Evolutionary conservation across 2,797 vertebrate genomes (phyloP), one percentile per base, ranked within the genome.

Genomic region (Neosilurus mollespiculum): DNA sequence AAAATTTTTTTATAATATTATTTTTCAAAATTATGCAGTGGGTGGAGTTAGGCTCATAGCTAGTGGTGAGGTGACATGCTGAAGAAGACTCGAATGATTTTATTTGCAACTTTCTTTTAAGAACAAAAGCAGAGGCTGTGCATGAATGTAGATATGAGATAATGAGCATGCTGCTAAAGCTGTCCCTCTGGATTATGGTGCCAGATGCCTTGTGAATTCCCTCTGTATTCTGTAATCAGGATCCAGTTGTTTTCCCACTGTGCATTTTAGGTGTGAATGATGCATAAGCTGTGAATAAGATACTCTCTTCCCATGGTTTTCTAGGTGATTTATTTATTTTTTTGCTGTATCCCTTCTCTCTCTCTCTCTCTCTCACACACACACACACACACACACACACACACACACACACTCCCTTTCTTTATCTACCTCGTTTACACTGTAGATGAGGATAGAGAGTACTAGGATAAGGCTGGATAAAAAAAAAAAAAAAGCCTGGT

Each of bases 391-490:
- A 43, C 37, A 43, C 6, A 43, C 37, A 43, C 37, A 43, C 37
- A 43, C 37, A 43, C 2, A 2, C 26, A 76, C 62, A 75, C 49
- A 54, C 54, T 54, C 78, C 30, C 87, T 75, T 54, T 34, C 24
- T 61, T 54, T 9, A 15, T 56, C 16, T 61, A 2, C 82, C 78
- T 78, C 61, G 34, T 43, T 65, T 53, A 53, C 78, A 64, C 30
- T 26, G 53, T 18, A 81, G 49, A 83, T 70, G 76, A 84, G 53
- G 71, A 81, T 81, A 71, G 37, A 66, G 37, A 18, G 24, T 58
- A 34, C 78, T 77, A 37, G 78, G 22, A 86, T 88, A 88, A 87
- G 86, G 83, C n/a, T n/a, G n/a, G n/a, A n/a, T 43, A 43, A 43
- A 43, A 43, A 43, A 43, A 43, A 43, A 43, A 43, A 43, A 43